phyloP scores from a whole-genome alignment of 1,140 invertebrate species.

The Atta texana region DNA sequence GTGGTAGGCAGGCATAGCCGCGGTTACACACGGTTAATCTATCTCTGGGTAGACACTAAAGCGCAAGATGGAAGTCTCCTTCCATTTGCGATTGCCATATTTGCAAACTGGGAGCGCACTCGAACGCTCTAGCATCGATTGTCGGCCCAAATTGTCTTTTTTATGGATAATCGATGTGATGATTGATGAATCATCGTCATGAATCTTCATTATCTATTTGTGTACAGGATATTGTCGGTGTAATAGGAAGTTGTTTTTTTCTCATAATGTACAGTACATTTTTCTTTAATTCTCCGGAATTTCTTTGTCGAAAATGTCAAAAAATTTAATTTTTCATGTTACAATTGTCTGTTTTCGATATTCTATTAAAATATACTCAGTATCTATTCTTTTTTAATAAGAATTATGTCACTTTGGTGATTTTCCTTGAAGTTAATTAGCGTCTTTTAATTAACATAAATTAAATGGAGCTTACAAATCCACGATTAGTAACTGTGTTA shows the following conservation, averaged over 20 bases:
- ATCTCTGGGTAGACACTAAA: constrained; percentile 80
- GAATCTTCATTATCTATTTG: background rate
- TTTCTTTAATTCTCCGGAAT: too few relatives aligned
- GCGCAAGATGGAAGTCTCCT: constrained; percentile 81
- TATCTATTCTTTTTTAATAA: too few relatives aligned
- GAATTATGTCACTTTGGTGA: too few relatives aligned
- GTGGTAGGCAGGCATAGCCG: constrained; percentile 75
- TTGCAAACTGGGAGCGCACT: constrained; percentile 63
- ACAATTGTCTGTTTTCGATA: too few relatives aligned
- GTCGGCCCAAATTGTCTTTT: constrained; percentile 61
- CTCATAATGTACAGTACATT: too few relatives aligned
- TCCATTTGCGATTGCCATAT: constrained; percentile 79
- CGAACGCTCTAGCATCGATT: constrained; percentile 47
- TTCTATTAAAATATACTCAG: too few relatives aligned
- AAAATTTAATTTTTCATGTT: too few relatives aligned
- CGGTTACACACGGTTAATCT: constrained; percentile 78
- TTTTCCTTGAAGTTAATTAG: too few relatives aligned
- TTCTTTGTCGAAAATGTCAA: too few relatives aligned
- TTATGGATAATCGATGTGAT: constrained; percentile 46
- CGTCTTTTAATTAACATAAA: too few relatives aligned
- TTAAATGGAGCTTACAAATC: too few relatives aligned
- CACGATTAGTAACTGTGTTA: too few relatives aligned
- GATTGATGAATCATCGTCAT: constrained; percentile 57
- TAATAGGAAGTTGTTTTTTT: background rate
- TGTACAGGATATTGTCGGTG: background rate